Base-by-base conservation (phyloP, 2,113 vertebrate genomes). In the Grantiella picta region DNA sequence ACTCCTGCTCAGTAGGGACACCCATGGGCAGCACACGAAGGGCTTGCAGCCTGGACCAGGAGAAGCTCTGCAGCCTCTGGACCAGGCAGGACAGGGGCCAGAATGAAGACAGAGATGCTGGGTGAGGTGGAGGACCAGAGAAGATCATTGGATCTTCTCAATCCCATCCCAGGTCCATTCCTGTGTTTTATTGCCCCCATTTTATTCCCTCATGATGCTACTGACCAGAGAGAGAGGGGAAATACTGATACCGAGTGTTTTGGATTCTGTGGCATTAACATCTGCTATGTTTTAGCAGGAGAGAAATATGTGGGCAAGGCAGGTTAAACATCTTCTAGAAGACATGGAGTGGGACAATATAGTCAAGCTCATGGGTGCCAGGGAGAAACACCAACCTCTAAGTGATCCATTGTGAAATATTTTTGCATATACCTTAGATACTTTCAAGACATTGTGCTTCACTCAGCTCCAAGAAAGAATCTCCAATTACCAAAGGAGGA, bases 151-250 rank as follows among this genome's bases (percentile, higher is more conserved):
- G 38, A 38, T 38, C 38, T 38, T 38, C 38, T 38, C 38, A 38
- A 38, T 64, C 60, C 0, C 0, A 40, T 15, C 19, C 4, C 53
- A 76, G 18, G 36, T 45, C 2, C 28, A 50, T 16, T 59, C 5
- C 29, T 47, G 18, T 68, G 15, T 82, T 75, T 82, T 64, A 82
- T 15, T 57, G 36, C 7, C 35, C 66, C 14, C 1, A 1, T 78
- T 75, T 75, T n/a, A 45, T 66, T 82, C 18, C 47, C 7, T 90
- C 7, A 10, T 27, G 17, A 44, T 76, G 18, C 15, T 71, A 18
- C 13, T 47, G 40, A 68, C 7, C 38, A 82, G 22, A 69, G 21
- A 6, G 27, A 91, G 69, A 19, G 33, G 9, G 7, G 4, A 86
- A 91, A 89, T 38, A 16, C 50, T 80, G 63, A 53, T 38, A 7